Conservation (phyloP, 2,888 invertebrate species). For the Nowickia ferox region DNA sequence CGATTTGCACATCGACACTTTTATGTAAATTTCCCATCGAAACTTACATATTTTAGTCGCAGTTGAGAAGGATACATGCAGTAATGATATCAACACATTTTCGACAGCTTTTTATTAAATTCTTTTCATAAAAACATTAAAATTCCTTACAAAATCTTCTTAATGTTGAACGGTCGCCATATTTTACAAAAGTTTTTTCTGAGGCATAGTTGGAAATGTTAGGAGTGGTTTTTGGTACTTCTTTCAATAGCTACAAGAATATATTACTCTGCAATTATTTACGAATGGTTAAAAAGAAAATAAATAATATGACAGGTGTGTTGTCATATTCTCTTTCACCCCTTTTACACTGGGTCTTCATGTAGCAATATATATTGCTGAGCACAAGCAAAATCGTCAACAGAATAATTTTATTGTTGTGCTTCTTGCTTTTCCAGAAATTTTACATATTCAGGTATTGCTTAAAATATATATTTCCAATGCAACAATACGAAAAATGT, state of each 20-base stretch:
- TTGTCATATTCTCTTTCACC: not conserved
- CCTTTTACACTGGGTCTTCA: not conserved
- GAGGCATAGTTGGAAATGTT: conserved; percentile 54
- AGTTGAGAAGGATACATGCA: conserved; percentile 51
- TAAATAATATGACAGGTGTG: conserved; percentile 10
- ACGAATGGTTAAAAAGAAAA: conserved; percentile 49
- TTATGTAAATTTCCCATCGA: conserved; percentile 10
- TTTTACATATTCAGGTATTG: too few species aligned
- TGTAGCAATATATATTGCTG: too few species aligned
- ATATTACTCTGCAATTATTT: conserved; percentile 55
- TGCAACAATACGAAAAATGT: too few species aligned
- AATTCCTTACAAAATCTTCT: conserved; percentile 42
- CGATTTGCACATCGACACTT: conserved; percentile 64
- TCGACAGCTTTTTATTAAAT: conserved; percentile 42
- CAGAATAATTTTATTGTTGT: too few species aligned
- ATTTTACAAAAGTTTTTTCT: conserved; percentile 72
- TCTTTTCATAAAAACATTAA: conserved; percentile 61
- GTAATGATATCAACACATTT: conserved; percentile 67
- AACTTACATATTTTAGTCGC: conserved; percentile 64
- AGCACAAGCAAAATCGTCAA: too few species aligned
- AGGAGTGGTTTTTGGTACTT: conserved; percentile 57
- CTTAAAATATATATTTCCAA: too few species aligned
- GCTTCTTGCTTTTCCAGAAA: too few species aligned
- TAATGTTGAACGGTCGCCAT: conserved; percentile 74
- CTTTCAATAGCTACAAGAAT: not conserved